Evolutionary conservation across 2,888 invertebrate genomes (phyloP).

Genomic region (Hirudinaria manillensis): DNA sequence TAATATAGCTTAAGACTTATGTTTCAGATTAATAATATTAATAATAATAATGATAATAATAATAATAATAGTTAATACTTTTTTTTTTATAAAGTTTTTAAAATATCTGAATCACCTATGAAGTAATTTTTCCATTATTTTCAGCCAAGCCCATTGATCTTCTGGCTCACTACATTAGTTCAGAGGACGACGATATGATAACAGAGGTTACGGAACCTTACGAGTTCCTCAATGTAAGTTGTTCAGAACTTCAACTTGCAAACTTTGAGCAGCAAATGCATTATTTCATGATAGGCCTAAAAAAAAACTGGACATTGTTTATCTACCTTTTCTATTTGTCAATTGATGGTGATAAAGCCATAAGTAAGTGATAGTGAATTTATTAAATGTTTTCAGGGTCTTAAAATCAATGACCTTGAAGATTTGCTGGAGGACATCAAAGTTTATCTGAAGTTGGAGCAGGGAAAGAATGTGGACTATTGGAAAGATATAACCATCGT

Average conservation of each 20-base stretch:
- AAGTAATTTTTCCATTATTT: constrained; percentile 31
- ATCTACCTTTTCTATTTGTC: no score
- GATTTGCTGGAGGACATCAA: constrained; percentile 93
- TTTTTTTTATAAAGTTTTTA: neutral
- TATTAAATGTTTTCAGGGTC: constrained; percentile 55
- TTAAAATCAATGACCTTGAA: constrained; percentile 82
- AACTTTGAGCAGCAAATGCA: no score
- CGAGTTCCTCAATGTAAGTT: constrained; percentile 73
- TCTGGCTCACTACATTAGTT: constrained; percentile 85
- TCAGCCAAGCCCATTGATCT: constrained; percentile 94
- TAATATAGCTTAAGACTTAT: neutral
- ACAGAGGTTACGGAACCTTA: constrained; percentile 98
- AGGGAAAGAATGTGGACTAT: constrained; percentile 78
- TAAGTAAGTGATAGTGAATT: constrained; percentile 1
- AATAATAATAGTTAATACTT: constrained; percentile 7
- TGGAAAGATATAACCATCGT: constrained; percentile 95
- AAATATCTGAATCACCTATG: neutral
- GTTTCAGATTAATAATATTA: neutral
- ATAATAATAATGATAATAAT: constrained; percentile 11
- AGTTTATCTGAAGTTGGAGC: constrained; percentile 77
- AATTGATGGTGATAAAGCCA: no score
- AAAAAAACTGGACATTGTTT: no score
- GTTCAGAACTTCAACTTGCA: neutral
- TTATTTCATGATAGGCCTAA: no score
- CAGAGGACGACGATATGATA: constrained; percentile 70